Conservation (phyloP, 2,797 vertebrate genomes). For the Odontamblyopus rebecca region DNA sequence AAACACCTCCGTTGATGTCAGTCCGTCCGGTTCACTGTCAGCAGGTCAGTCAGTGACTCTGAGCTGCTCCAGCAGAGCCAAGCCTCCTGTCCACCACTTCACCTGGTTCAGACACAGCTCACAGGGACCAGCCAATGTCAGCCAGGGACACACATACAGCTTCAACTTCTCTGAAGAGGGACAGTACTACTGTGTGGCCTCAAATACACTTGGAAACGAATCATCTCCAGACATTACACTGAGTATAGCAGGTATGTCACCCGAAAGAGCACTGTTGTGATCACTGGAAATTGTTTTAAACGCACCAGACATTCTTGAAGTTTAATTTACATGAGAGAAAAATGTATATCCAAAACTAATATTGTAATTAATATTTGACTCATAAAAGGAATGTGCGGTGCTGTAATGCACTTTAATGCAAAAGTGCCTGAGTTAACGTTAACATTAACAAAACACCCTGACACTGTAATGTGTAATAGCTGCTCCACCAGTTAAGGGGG, state of each 20-base stretch:
- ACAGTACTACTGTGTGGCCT: conserved; percentile 53
- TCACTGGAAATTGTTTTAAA: background rate
- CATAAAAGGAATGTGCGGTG: too few relatives aligned
- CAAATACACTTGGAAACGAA: conserved; percentile 32
- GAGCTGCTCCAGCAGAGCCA: conserved; percentile 65
- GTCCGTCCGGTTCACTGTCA: conserved; percentile 38
- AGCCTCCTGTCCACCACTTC: conserved; percentile 50
- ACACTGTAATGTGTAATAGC: too few relatives aligned
- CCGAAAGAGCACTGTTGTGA: background rate
- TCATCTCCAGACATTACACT: too few relatives aligned
- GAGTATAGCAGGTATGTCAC: conserved; percentile 18
- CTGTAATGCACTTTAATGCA: too few relatives aligned
- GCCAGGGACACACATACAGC: conserved; percentile 26
- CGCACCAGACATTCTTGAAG: background rate
- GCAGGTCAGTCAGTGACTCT: conserved; percentile 55
- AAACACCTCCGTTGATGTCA: conserved; percentile 34
- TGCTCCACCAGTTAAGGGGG: too few relatives aligned
- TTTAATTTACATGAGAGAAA: background rate
- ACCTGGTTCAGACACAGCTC: conserved; percentile 51
- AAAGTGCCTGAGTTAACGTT: too few relatives aligned
- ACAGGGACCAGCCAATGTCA: background rate
- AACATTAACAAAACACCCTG: too few relatives aligned
- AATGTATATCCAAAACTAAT: background rate
- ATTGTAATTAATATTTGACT: too few relatives aligned
- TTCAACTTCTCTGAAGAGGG: conserved; percentile 29